These are phyloP conservation scores for Podarcis lilfordi DNA, from an alignment of 2,797 vertebrate species.

Conservation along the genomic window DNA sequence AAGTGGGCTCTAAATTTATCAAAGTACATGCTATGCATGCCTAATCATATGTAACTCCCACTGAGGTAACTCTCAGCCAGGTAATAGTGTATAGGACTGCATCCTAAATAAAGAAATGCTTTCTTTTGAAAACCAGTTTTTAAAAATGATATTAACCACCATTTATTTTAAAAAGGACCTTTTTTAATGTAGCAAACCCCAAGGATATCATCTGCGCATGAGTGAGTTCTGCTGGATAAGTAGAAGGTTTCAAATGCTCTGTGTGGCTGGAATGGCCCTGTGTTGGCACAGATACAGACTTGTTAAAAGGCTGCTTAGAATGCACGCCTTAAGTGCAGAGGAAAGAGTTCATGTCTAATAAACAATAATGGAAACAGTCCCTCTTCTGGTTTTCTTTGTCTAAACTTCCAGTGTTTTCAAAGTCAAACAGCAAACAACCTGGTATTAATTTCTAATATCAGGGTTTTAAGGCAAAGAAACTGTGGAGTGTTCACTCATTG, in stretches of 20 bases:
- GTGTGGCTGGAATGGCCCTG: slow-evolving; percentile 26
- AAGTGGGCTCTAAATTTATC: too few relatives aligned
- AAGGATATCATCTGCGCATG: neutral
- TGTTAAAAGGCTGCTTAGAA: neutral
- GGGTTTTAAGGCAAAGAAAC: slow-evolving; percentile 1
- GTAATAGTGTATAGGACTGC: too few relatives aligned
- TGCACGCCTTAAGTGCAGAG: neutral
- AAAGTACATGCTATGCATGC: too few relatives aligned
- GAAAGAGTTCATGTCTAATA: slow-evolving; percentile 8
- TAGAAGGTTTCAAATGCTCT: slow-evolving; percentile 32
- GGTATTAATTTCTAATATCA: neutral
- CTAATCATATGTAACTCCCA: too few relatives aligned
- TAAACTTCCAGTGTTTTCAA: neutral
- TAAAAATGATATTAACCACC: neutral
- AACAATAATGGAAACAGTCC: neutral
- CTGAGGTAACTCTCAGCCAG: too few relatives aligned
- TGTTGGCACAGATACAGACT: neutral
- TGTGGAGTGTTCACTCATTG: neutral
- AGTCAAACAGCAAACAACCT: neutral
- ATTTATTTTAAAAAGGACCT: neutral
- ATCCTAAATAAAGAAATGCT: too few relatives aligned
- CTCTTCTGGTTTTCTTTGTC: neutral
- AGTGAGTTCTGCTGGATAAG: slow-evolving; percentile 19
- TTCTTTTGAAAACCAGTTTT: neutral
- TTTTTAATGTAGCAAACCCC: neutral